These are phyloP conservation scores for Drosophila longiperda DNA, from an alignment of 2,888 invertebrate species.

Conservation along the genomic window DNA sequence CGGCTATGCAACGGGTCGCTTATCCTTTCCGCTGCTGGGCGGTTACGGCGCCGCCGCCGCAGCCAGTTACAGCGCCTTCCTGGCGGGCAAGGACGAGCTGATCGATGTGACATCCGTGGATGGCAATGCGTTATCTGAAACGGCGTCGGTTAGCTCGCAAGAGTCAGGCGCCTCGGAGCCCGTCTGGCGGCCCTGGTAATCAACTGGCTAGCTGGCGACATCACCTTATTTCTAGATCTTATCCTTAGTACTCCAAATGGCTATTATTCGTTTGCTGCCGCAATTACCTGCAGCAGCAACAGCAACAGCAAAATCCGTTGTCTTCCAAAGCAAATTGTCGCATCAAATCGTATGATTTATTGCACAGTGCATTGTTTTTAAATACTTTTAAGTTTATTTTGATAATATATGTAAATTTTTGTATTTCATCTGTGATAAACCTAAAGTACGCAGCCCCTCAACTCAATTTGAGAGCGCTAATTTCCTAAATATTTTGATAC, in stretches of 20 bases:
- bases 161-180: slow-evolving; percentile 77
- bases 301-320: slow-evolving; percentile 73
- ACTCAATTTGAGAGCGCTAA: slow-evolving; percentile 33
- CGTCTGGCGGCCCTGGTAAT: slow-evolving; percentile 82
- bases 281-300: slow-evolving; percentile 34
- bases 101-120: slow-evolving; percentile 82
- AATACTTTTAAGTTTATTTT: slow-evolving; percentile 53
- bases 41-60: slow-evolving; percentile 66
- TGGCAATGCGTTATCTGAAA: slow-evolving; percentile 70
- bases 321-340: slow-evolving; percentile 77
- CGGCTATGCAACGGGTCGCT: slow-evolving; percentile 42
- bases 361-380: slow-evolving; percentile 61
- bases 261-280: slow-evolving; percentile 61
- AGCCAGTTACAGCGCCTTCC: slow-evolving; percentile 65
- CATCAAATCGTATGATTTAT: slow-evolving; percentile 42
- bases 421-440: slow-evolving; percentile 76
- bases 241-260: slow-evolving; percentile 70
- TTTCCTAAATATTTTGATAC: slow-evolving; percentile 53
- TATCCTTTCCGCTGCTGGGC: slow-evolving; percentile 53
- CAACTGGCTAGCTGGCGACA: slow-evolving; percentile 35
- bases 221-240: slow-evolving; percentile 62
- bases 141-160: slow-evolving; percentile 75
- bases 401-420: slow-evolving; percentile 61
- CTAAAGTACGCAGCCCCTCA: slow-evolving; percentile 58
- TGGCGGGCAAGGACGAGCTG: slow-evolving; percentile 72